Evolutionary conservation across 2,888 invertebrate species (phyloP), one percentile per base, ranked within the genome.

Genomic region (Apodemia zela): DNA sequence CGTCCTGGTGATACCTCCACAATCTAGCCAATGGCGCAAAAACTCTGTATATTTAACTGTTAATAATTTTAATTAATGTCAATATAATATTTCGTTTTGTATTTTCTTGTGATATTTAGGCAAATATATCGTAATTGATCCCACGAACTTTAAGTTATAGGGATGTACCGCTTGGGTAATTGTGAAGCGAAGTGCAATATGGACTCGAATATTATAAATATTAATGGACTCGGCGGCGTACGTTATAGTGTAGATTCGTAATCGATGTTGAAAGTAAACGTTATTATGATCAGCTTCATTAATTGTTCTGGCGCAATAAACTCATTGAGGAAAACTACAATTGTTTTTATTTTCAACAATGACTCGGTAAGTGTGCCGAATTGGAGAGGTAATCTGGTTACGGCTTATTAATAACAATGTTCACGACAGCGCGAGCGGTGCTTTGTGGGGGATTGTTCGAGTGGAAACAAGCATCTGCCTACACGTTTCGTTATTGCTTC

Each of bases 71-170:
- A 85, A 89, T 85, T 87, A 61, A 87, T 87, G 86, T 89, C 89
- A 88, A 87, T 84, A 85, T 89, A 84, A 81, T 90, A 90, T 89
- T 90, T 89, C 87, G 88, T 89, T 90, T 90, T 89, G 88, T 90
- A 90, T 89, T 89, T 89, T 85, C 89, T 91, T 91, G 91, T 91
- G 91, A 91, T 91, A 91, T 90, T 86, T 91, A 91, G 90, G 90
- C 85, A 89, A 91, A 86, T 89, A 89, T 85, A 88, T 88, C 80
- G 80, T 88, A 86, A 89, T 83, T 75, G 82, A 84, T 87, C 89
- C 90, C 90, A 86, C 85, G 88, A 89, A 89, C 89, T 89, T 77
- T 89, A 89, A 89, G 89, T 89, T 89, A 84, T 81, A 84, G 87
- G 89, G 88, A 85, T 82, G 81, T 77, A 76, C 79, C 81, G 87